These are phyloP conservation scores for Reinhardtius hippoglossoides DNA, from an alignment of 2,113 vertebrate genomes.

Conservation along the genomic window DNA sequence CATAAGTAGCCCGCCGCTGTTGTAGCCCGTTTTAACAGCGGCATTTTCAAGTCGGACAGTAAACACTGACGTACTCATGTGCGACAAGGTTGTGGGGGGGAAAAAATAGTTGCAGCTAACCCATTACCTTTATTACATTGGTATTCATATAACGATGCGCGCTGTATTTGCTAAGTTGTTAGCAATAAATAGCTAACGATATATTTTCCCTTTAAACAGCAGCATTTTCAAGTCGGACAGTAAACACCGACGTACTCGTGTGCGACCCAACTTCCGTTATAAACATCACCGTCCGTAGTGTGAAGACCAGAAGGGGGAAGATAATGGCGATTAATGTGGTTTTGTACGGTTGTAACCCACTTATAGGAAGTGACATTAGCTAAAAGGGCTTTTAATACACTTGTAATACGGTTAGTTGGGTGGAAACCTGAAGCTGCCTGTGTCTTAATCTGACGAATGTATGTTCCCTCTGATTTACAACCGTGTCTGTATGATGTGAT, in stretches of 20 bases:
- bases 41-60: slow-evolving; percentile 62
- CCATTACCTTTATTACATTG: too few relatives aligned
- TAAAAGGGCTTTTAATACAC: slow-evolving; percentile 2
- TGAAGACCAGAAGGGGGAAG: background rate
- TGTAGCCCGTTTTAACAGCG: background rate
- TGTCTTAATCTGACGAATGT: slow-evolving; percentile 34
- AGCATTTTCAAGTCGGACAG: slow-evolving; percentile 58
- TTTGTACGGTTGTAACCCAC: background rate
- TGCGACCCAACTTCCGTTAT: slow-evolving; percentile 70
- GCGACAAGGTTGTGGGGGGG: too few relatives aligned
- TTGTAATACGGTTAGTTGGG: slow-evolving; percentile 8
- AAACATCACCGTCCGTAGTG: slow-evolving; percentile 50
- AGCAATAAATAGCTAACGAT: background rate
- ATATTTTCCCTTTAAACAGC: background rate
- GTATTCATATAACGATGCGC: too few relatives aligned
- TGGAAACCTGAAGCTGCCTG: slow-evolving; percentile 31
- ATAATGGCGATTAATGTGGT: background rate
- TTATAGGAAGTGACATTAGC: background rate
- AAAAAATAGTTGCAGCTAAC: too few relatives aligned
- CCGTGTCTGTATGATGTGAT: background rate
- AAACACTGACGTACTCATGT: slow-evolving; percentile 41
- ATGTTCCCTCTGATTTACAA: background rate
- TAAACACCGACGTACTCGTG: slow-evolving; percentile 44
- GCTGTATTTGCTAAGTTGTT: background rate
- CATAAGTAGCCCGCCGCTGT: background rate